Percentiles rank a stretch among this genome's conserved stretches.
phyloP scores from a whole-genome alignment of 1,140 invertebrate species.

The Aricia agestis region DNA sequence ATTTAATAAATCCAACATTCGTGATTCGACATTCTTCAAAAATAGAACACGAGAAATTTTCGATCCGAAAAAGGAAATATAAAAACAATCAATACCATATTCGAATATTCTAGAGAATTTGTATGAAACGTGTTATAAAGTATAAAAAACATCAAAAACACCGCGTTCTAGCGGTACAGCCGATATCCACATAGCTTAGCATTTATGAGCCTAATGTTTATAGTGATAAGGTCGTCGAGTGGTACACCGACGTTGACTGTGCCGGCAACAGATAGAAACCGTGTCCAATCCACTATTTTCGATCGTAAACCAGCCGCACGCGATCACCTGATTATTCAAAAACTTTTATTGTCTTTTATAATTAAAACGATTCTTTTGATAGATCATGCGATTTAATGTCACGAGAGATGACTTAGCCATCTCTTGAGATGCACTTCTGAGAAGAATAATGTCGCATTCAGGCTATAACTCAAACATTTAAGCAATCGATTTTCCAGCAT shows the following conservation, averaged over 20 bases:
- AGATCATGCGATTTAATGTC: conserved; percentile 13
- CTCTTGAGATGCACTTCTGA: conserved; percentile 4
- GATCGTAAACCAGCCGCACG: conserved; percentile 42
- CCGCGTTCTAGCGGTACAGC: conserved; percentile 30
- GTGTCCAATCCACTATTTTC: conserved; percentile 42
- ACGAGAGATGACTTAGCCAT: conserved; percentile 1
- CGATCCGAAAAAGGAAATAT: conserved; percentile 10
- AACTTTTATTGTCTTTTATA: conserved; percentile 44
- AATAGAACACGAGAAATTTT: conserved; percentile 11
- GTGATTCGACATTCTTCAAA: not conserved
- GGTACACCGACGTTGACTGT: not conserved
- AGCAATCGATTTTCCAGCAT: not conserved
- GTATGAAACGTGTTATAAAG: conserved; percentile 23
- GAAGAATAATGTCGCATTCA: conserved; percentile 2
- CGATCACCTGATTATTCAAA: conserved; percentile 35
- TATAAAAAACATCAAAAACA: conserved; percentile 34
- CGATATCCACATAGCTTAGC: too few species aligned
- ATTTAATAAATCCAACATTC: not conserved
- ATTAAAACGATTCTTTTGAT: conserved; percentile 31
- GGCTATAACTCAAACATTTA: not conserved
- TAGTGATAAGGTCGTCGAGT: not conserved
- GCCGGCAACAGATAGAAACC: conserved; percentile 33
- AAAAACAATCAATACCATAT: conserved; percentile 13
- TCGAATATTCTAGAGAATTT: conserved; percentile 15
- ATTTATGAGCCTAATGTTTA: not conserved